Evolutionary conservation across 37 sponge, comb jelly and placozoan species (phyloP).

Genomic region (Aphrocallistes beatrix): DNA sequence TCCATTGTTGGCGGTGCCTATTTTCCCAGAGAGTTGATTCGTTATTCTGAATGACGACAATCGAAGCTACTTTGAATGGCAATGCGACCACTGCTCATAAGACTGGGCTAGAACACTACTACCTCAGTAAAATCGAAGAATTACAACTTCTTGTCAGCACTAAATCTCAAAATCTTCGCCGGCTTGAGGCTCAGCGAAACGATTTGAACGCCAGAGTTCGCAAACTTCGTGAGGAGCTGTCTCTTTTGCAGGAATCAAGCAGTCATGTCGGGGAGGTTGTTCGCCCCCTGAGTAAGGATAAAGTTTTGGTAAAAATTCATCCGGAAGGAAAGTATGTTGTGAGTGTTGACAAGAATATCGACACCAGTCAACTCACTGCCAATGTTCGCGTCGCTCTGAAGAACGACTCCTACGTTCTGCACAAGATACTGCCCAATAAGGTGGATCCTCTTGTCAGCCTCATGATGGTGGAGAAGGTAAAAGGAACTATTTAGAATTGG

Average conservation of each 20-base stretch:
- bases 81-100: background rate
- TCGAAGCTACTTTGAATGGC: background rate
- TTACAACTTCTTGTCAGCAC: constrained; percentile 59
- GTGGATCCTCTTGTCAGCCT: constrained; percentile 97
- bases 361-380: constrained; percentile 60
- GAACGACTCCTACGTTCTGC: constrained; percentile 90
- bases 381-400: constrained; percentile 80
- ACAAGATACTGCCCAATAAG: constrained; percentile 96
- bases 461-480: constrained; percentile 97
- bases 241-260: constrained; percentile 87
- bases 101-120: constrained; percentile 77
- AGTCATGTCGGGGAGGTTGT: constrained; percentile 94
- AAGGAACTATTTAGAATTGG: background rate
- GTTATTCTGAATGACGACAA: background rate
- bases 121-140: constrained; percentile 88
- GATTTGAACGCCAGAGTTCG: constrained; percentile 97
- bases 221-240: constrained; percentile 80
- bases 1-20: no score
- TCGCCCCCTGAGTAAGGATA: constrained; percentile 97
- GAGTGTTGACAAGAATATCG: constrained; percentile 83
- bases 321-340: constrained; percentile 99
- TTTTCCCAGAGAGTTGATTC: no score
- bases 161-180: constrained; percentile 81
- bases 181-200: constrained; percentile 96
- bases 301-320: constrained; percentile 95